Conservation (phyloP, 2,888 invertebrate species). For the Nemapogon koenigi region DNA sequence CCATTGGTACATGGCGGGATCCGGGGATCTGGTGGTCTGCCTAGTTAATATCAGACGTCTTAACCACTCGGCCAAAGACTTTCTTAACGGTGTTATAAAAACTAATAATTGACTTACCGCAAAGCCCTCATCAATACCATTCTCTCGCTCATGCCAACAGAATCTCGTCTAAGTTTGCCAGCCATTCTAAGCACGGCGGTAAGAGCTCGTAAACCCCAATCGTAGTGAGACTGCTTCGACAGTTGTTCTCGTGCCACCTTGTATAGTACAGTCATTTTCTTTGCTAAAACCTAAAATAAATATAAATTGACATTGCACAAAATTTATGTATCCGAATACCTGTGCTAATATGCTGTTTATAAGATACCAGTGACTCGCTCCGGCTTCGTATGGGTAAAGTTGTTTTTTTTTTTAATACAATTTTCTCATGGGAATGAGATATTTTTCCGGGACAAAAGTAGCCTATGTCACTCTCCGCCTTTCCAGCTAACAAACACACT, state of each 20-base stretch:
- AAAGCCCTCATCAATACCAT: slow-evolving; percentile 90
- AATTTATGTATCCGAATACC: not conserved
- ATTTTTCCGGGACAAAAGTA: too few relatives aligned
- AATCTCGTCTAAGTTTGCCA: slow-evolving; percentile 81
- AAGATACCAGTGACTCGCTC: too few relatives aligned
- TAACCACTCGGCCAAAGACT: too few relatives aligned
- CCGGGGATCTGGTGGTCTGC: too few relatives aligned
- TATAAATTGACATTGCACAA: too few relatives aligned
- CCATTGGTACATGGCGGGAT: too few relatives aligned
- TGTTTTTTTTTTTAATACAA: not conserved
- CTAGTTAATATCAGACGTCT: too few relatives aligned
- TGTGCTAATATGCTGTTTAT: not conserved
- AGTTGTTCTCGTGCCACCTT: slow-evolving; percentile 86
- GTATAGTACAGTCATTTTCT: slow-evolving; percentile 93
- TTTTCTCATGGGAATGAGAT: too few relatives aligned
- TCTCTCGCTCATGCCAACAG: slow-evolving; percentile 81
- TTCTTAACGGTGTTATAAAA: too few relatives aligned
- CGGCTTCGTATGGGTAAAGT: too few relatives aligned
- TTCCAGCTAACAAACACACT: too few relatives aligned
- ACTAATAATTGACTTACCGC: slow-evolving; percentile 30
- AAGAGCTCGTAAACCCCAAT: slow-evolving; percentile 91
- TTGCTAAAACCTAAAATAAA: slow-evolving; percentile 71
- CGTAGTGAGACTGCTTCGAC: slow-evolving; percentile 93
- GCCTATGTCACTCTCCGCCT: too few relatives aligned
- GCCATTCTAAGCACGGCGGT: slow-evolving; percentile 93